Base-by-base conservation (phyloP, 2,113 vertebrate genomes). In the Paradisaea rubra region DNA sequence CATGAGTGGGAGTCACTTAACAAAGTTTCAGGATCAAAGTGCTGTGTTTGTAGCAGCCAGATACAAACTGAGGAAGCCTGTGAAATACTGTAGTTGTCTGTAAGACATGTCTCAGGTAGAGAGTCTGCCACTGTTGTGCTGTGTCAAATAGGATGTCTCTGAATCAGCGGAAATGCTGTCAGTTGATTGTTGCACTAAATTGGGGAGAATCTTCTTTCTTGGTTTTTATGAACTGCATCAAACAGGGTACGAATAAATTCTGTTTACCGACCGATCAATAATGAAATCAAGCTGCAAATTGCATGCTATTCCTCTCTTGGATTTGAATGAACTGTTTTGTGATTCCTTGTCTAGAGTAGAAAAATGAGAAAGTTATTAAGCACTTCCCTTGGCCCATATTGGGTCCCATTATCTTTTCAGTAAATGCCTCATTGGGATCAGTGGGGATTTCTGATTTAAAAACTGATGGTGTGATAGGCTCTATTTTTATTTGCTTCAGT, bases 401-500 rank as follows among this genome's bases (percentile, higher is more conserved):
- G 18, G 5, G 31, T 79, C 60, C 79, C 76, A 81, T 95, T 94
- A 94, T 83, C 65, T 90, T 86, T 94, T 91, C 76, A 86, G 93
- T 47, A 79, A 92, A 78, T 78, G 86, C 64, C 64, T 73, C 72
- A 47, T 84, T 92, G 92, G 79, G 72, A 91, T 94, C 64, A 88
- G 64, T 64, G 71, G 49, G 74, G 42, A 88, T 85, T 95, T 95
- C 64, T 90, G 91, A 87, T 80, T 81, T 95, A 78, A 94, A 94
- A 90, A 90, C 69, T 78, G 73, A 45, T 93, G 90, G 76, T 89
- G 69, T 95, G 85, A 91, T 81, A 78, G 72, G 68, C 80, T 88
- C 91, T 86, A 42, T 88, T 95, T 90, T 90, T 83, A 81, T 86
- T 91, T 95, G 90, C 81, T 94, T 83, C 93, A 95, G 82, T 69